Percentiles rank a stretch among this genome's conserved stretches.
phyloP scores from a whole-genome alignment of 2,113 vertebrate genomes.

The Heptranchias perlo region DNA sequence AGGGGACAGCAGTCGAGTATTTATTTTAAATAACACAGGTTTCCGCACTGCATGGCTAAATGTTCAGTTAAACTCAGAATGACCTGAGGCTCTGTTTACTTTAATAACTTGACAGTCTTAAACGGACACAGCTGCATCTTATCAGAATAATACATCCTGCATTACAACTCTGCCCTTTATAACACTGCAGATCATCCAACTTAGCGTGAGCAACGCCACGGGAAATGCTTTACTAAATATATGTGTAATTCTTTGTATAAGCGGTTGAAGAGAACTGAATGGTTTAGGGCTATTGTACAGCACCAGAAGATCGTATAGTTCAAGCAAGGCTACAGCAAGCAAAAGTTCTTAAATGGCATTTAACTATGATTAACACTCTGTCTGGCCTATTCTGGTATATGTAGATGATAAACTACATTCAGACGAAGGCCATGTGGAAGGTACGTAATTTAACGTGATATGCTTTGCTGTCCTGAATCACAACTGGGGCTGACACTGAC shows the following conservation, averaged over 20 bases:
- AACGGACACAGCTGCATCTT: not conserved
- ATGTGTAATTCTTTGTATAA: not conserved
- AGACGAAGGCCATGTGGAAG: not conserved
- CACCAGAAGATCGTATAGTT: not conserved
- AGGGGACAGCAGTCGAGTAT: not conserved
- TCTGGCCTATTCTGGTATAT: not conserved
- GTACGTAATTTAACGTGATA: not conserved
- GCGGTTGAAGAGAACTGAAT: not conserved
- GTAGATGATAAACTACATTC: not conserved
- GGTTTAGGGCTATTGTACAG: not conserved
- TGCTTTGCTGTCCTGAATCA: conserved; percentile 10
- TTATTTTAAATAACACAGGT: not conserved
- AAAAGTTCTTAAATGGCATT: not conserved
- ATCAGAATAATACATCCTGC: not conserved
- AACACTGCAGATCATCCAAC: not conserved
- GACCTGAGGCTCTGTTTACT: not conserved
- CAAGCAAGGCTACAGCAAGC: not conserved
- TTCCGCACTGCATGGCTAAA: not conserved
- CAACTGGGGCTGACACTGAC: not conserved
- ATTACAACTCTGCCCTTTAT: not conserved
- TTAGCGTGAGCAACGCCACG: not conserved
- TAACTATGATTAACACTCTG: conserved; percentile 2
- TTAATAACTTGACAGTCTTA: not conserved
- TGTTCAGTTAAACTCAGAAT: not conserved
- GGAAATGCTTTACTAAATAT: not conserved